A percentile compares a stretch with the other conserved stretches of the same genome.
Conservation (phyloP, 2,888 invertebrate species). For the Troglohyphantes excavatus region DNA sequence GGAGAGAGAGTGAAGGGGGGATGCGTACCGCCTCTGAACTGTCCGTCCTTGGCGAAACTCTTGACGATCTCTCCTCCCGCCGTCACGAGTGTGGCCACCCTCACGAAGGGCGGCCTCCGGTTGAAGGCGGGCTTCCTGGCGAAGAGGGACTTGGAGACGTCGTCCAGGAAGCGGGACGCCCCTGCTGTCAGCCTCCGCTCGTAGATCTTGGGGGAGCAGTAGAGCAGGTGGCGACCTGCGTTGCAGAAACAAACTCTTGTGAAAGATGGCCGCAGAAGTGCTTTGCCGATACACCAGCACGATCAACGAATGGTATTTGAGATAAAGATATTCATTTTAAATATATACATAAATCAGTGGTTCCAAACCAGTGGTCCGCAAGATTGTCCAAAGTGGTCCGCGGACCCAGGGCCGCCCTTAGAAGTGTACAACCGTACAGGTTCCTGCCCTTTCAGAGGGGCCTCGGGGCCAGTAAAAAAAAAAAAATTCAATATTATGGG, state of each 20-base stretch:
- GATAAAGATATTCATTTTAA: background rate
- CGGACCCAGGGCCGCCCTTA: too few relatives aligned
- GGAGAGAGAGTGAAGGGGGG: too few relatives aligned
- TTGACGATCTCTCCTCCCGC: conserved; percentile 15
- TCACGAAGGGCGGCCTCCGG: conserved; percentile 38
- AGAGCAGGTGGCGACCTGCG: conserved; percentile 65
- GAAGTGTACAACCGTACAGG: too few relatives aligned
- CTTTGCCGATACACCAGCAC: too few relatives aligned
- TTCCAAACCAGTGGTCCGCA: too few relatives aligned
- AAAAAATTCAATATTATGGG: too few relatives aligned
- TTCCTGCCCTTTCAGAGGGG: too few relatives aligned
- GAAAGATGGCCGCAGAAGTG: background rate
- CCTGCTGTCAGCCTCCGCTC: conserved; percentile 29
- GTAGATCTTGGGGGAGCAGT: conserved; percentile 54
- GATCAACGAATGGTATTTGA: background rate
- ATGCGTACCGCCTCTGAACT: conserved; percentile 54
- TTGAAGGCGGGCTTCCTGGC: conserved; percentile 48
- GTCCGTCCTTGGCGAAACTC: conserved; percentile 71
- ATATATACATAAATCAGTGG: too few relatives aligned
- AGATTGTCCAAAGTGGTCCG: too few relatives aligned
- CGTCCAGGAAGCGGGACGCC: background rate
- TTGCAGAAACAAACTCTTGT: too few relatives aligned
- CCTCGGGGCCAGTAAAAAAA: too few relatives aligned
- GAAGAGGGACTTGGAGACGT: conserved; percentile 50
- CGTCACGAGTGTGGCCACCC: conserved; percentile 29